Evolutionary conservation across 2,797 vertebrate species (phyloP).

Genomic region (Vultur gryphus): DNA sequence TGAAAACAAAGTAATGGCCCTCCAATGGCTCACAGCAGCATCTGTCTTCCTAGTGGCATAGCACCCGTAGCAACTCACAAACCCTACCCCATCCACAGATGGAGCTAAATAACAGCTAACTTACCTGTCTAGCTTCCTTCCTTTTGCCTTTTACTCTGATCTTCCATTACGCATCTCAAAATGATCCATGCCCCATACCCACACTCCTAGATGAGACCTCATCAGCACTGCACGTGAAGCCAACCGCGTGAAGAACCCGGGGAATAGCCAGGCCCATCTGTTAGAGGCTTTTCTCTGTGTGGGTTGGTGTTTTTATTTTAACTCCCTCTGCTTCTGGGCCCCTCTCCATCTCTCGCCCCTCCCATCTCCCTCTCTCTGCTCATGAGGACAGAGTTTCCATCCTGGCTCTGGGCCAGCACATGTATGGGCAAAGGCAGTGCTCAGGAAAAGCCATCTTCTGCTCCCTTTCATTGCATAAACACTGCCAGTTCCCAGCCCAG

Average conservation of each 20-base stretch:
- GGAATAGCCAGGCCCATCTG: background rate
- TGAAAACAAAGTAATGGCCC: background rate
- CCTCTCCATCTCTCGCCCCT: background rate
- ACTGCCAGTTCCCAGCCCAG: background rate
- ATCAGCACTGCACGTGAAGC: background rate
- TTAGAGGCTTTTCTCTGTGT: background rate
- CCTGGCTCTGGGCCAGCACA: slow-evolving; percentile 69
- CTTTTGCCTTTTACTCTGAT: background rate
- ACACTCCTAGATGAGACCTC: background rate
- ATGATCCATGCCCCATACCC: background rate
- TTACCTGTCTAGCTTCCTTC: background rate
- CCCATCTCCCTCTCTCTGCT: slow-evolving; percentile 66
- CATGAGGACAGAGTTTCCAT: slow-evolving; percentile 72
- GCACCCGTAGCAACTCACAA: background rate
- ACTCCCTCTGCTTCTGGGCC: slow-evolving; percentile 36
- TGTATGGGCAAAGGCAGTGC: slow-evolving; percentile 64
- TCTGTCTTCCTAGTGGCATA: background rate
- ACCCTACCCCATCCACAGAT: background rate
- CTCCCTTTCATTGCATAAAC: slow-evolving; percentile 22
- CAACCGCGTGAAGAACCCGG: background rate
- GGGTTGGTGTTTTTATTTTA: slow-evolving; percentile 11
- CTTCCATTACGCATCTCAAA: background rate
- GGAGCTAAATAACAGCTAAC: background rate
- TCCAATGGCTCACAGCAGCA: background rate
- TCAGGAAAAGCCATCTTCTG: slow-evolving; percentile 70